These are phyloP conservation scores for Yoshiicerus persimilis DNA, from an alignment of 1,140 invertebrate species.

Conservation along the genomic window DNA sequence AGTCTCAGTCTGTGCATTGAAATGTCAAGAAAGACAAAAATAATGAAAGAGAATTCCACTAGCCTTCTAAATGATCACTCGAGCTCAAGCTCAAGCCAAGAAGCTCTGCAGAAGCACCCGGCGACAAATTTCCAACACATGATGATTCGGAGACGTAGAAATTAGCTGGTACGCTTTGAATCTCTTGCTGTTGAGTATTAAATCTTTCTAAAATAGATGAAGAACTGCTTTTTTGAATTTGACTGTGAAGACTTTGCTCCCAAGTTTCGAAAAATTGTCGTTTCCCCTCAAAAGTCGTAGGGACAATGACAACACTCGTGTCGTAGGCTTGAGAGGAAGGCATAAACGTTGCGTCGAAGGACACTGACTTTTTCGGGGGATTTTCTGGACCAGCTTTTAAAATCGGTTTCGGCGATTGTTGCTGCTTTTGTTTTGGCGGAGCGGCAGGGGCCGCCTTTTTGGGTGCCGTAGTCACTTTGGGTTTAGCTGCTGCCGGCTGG, in stretches of 20 bases:
- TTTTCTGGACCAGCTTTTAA: constrained; percentile 25
- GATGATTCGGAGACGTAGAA: constrained; percentile 25
- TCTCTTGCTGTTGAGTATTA: constrained; percentile 23
- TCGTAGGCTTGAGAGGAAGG: background rate
- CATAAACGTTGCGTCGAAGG: background rate
- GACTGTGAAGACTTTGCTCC: constrained; percentile 27
- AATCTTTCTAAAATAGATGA: background rate
- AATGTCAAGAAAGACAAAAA: constrained; percentile 15
- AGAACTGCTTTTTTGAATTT: background rate
- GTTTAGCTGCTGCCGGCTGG: background rate
- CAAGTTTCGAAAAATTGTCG: constrained; percentile 42
- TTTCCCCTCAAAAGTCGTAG: constrained; percentile 43
- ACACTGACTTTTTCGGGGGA: constrained; percentile 21
- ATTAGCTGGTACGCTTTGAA: background rate
- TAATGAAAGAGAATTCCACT: constrained; percentile 37
- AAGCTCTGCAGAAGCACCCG: constrained; percentile 32
- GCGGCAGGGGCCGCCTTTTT: background rate
- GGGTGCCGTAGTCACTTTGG: background rate
- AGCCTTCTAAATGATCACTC: constrained; percentile 46
- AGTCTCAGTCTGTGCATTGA: background rate
- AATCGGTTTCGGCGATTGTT: constrained; percentile 40
- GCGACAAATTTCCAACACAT: constrained; percentile 28
- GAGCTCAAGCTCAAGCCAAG: constrained; percentile 38
- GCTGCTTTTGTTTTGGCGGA: background rate
- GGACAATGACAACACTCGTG: constrained; percentile 32